Evolutionary conservation across 2,888 invertebrate species (phyloP), one percentile per base, ranked within the genome.

Genomic region (Drosophila subsilvestris): DNA sequence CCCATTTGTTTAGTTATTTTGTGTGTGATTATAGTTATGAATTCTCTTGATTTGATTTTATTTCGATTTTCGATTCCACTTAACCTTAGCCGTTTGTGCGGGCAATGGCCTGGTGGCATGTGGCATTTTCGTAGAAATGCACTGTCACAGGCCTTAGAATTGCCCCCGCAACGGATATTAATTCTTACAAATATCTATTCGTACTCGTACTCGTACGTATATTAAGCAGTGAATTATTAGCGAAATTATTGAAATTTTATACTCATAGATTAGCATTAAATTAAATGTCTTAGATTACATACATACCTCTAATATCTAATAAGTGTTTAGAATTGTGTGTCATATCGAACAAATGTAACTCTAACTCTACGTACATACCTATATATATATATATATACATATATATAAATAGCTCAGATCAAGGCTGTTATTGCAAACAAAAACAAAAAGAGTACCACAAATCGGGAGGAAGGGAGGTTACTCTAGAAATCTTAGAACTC

Each of bases 241-340:
- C 45, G 9, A 45, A 56, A 67, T 42, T 69, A 80, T 63, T 76
- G 63, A 75, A 61, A 66, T 58, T 67, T 67, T 80, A 72, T 73
- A 72, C 37, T 71, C 62, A 17, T 71, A 81, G 81, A 58, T 72
- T 86, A 83, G 84, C 44, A 51, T 63, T 82, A 78, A 86, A 25
- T 63, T 82, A 78, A 86, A 82, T 84, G 81, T 82, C 65, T 80
- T 81, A 84, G 85, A 51, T 56, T 55, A 83, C 86, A 78, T 75
- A 25, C 25, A 6, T 59, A n/a, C n/a, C n/a, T n/a, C n/a, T n/a
- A n/a, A 61, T 69, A 73, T 50, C 66, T 54, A 68, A 50, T 58
- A 65, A 59, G 55, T 60, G 54, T 66, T 50, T 79, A 79, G 79
- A 57, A 73, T 79, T 79, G 79, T 80, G 79, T 80, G 37, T 37